Base-by-base conservation (phyloP, 2,113 vertebrate species). In the Daboia siamensis region DNA sequence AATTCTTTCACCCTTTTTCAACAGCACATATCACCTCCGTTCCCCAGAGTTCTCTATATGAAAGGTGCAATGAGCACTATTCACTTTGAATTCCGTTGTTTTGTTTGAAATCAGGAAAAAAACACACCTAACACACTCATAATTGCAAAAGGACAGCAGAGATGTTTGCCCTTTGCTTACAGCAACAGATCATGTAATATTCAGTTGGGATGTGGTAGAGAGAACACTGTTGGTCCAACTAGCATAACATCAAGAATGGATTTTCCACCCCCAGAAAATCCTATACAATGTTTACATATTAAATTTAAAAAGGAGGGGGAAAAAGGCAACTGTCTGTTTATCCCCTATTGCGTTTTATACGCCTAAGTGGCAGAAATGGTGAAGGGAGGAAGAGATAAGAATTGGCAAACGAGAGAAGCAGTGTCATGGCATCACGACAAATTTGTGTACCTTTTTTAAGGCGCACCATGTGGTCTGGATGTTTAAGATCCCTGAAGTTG, bases 71-170 rank as follows among this genome's bases (percentile, higher is more conserved):
- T 56, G 86, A 86, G 87, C 69, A 90, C 86, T 54, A 59, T 94
- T 96, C 54, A 48, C 0, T 0, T 92, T 69, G 64, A 94, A 59
- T 51, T 85, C 39, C 46, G 59, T 46, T 91, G 57, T 93, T 94
- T 93, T 92, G 55, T 90, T 44, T 17, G 92, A 94, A 93, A 86
- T 94, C 86, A 89, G 93, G 94, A 93, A 24, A 21, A 56, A 56
- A 56, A 5, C 12, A 3, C 12, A 15, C 54, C 54, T 55, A 55
- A 15, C 55, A 56, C 7, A 11, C 21, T 20, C 23, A 90, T 89
- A 93, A 24, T 13, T 90, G 87, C 15, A 52, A n/a, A 89, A 91
- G 69, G 93, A 48, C 88, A 39, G 74, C 55, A 91, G 91, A 48
- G 46, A 23, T 90, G 4, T 20, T 85, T 86, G 17, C 69, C 94